Evolutionary conservation across 1,140 invertebrate genomes (phyloP), one percentile per base, ranked within the genome.

Genomic region (Schmidtea mediterranea): DNA sequence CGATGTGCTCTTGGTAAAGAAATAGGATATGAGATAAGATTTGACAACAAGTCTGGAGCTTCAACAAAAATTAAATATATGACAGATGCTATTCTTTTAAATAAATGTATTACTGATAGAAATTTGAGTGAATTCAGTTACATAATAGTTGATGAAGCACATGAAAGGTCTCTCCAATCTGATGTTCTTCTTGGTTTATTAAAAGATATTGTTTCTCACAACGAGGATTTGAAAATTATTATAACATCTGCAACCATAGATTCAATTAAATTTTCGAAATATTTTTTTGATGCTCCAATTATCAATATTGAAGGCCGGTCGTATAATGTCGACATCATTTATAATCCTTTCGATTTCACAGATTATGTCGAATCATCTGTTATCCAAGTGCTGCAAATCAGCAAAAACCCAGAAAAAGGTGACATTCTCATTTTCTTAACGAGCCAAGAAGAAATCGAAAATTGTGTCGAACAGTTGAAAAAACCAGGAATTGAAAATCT

Each of bases 361-460:
- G 92, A 99, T 69, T 97, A 98, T 60, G 92, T 98, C 0, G 90
- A 98, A 57, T 77, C 84, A 9, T 82, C 90, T 26, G 87, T 98
- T 0, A 97, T 97, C 63, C 86, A 94, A 69, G 78, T 86, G 0
- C 67, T 98, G 6, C 84, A 94, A 61, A 86, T 97, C 46, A 92
- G 98, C 69, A 62, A 97, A 2, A 81, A 82, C 55, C 80, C 80
- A 2, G 74, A 74, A 16, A 48, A 49, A 53, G 76, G 77, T 2
- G 92, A 98, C 61, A 80, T 98, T 55, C 66, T 98, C 1, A 80
- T 98, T 15, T 98, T 98, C 59, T 97, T 98, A 90, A 92, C 87
- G 90, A 92, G 92, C 52, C 92, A 98, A 66, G 92, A 98, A 64
- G 90, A 98, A 58, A 98, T 98, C 61, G 90, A 98, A 68, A 86